These are phyloP conservation scores for Bos indicus DNA, from an alignment of 2,113 vertebrate species.

Conservation along the genomic window DNA sequence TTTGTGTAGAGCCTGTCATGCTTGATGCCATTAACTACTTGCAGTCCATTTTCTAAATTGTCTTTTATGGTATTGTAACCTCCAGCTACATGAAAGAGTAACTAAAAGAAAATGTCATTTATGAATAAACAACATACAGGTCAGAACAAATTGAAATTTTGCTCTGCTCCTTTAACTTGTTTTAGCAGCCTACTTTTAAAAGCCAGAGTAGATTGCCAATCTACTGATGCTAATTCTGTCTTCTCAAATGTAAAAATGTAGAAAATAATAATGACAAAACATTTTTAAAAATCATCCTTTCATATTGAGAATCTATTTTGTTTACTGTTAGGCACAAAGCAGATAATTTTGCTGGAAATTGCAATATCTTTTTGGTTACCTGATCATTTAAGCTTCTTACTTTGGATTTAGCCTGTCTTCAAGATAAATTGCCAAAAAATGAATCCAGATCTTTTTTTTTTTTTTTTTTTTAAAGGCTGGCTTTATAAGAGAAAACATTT, in stretches of 20 bases:
- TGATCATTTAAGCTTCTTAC: not conserved
- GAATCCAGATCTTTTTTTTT: not conserved
- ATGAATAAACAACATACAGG: conserved; percentile 3
- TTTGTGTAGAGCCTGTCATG: not conserved
- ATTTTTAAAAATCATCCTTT: not conserved
- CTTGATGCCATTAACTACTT: not conserved
- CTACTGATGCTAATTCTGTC: not conserved
- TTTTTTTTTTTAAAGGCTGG: not conserved
- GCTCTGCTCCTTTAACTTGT: not conserved
- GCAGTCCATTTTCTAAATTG: conserved; percentile 13
- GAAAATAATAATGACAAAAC: not conserved
- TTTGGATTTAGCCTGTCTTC: conserved; percentile 18
- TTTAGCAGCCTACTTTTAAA: not conserved
- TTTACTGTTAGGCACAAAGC: conserved; percentile 13
- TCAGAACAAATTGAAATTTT: conserved; percentile 26
- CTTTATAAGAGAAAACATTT: conserved; percentile 6
- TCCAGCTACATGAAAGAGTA: not conserved
- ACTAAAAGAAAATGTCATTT: conserved; percentile 21
- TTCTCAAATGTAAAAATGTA: not conserved
- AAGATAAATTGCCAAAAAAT: conserved; percentile 30
- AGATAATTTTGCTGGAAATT: conserved; percentile 18
- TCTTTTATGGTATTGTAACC: not conserved
- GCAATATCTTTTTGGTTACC: conserved; percentile 11
- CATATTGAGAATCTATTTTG: conserved; percentile 38
- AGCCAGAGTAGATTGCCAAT: not conserved